Evolutionary conservation across 1,140 invertebrate genomes (phyloP), one percentile per base, ranked within the genome.

Genomic region (Rhyzopertha dominica): DNA sequence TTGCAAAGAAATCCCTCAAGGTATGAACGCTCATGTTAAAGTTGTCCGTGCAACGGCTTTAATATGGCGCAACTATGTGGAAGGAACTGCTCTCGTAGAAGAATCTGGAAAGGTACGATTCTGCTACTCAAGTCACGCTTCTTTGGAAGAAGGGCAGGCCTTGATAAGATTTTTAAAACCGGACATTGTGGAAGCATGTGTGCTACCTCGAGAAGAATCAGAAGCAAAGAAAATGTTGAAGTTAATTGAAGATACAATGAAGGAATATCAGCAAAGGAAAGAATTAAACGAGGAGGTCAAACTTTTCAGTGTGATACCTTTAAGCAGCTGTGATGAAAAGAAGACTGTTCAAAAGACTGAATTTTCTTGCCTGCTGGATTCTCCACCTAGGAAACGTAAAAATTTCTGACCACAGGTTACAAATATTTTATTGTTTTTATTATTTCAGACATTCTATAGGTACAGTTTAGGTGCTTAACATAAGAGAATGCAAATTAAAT

Each of bases 41-140:
- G 1, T 78, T 78, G 5, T 75, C 72, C 4, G 49, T 59, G 17
- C 64, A 67, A 43, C 82, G 79, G 79, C n/a, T n/a, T n/a, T n/a
- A n/a, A 56, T 42, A 5, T 58, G 65, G 22, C 70, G 65, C 43
- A 31, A 54, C 44, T 48, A 61, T 25, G 46, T 45, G 4, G 54
- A 31, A 22, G 61, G 38, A 24, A 56, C 74, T 47, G 62, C 62
- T n/a, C 42, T 56, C 20, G 57, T 51, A 41, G 56, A 66, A 38
- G 14, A 39, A 1, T 30, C 61, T 12, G 65, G 58, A 22, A 59
- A 47, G 3, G 58, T 66, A 23, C 70, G 73, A 45, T 70, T 81
- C 4, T 84, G 80, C 56, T 83, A 79, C 51, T 74, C 81, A 1
- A 77, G 70, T 9, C 82, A 85, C 56, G 74, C 76, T 16, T 83